Evolutionary conservation across 2,797 vertebrate genomes (phyloP).

Genomic region (Spea hammondii): DNA sequence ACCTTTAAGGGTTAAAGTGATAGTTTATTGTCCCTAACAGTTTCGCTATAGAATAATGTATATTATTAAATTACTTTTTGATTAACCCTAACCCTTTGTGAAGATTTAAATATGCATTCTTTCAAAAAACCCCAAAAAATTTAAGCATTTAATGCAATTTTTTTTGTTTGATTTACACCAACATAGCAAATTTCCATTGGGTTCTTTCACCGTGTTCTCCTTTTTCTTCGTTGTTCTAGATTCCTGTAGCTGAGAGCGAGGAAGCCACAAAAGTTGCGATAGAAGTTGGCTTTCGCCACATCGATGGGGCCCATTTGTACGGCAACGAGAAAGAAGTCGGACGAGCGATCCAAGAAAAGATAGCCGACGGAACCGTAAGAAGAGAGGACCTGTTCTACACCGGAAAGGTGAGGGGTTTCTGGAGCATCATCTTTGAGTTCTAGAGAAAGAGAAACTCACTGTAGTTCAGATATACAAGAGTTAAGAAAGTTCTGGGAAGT

Average conservation of each 20-base stretch:
- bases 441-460: not conserved
- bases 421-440: too few relatives aligned
- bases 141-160: too few relatives aligned
- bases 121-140: too few relatives aligned
- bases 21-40: too few relatives aligned
- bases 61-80: too few relatives aligned
- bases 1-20: too few relatives aligned
- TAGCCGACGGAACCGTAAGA: constrained; percentile 38
- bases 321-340: constrained; percentile 43
- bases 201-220: too few relatives aligned
- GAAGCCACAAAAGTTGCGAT: constrained; percentile 39
- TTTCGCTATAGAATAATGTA: too few relatives aligned
- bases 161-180: too few relatives aligned
- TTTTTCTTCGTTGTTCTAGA: not conserved
- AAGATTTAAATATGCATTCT: too few relatives aligned
- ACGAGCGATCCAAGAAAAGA: constrained; percentile 37
- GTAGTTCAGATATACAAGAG: not conserved
- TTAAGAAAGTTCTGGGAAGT: not conserved
- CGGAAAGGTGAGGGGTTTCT: constrained; percentile 28
- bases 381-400: constrained; percentile 50
- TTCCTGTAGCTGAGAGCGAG: constrained; percentile 12
- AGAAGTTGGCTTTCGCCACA: constrained; percentile 48
- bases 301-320: constrained; percentile 44
- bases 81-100: too few relatives aligned
- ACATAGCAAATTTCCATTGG: too few relatives aligned